phyloP scores from a whole-genome alignment of 30 jellyfish, hydroid and myxozoan genomes.

The Aurelia aurita region DNA sequence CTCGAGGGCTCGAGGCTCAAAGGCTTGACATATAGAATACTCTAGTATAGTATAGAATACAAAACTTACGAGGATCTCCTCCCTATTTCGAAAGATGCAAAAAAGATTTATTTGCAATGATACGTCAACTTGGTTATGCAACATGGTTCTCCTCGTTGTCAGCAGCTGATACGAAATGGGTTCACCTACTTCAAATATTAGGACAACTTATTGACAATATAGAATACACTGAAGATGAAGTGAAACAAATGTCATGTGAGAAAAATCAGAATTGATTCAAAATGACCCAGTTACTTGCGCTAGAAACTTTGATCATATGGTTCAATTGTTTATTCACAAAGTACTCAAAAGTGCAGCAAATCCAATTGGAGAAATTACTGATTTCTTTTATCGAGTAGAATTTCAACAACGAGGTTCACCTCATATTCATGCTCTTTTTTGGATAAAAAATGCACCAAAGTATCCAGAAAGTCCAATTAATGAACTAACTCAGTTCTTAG shows the following conservation, averaged over 20 bases:
- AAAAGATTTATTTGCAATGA: slow-evolving; percentile 42
- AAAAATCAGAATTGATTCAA: slow-evolving; percentile 11
- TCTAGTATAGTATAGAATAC: too few relatives aligned
- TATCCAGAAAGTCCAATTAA: slow-evolving; percentile 1
- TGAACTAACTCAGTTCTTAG: slow-evolving; percentile 9
- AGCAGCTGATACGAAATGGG: slow-evolving; percentile 59
- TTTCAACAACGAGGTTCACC: slow-evolving; percentile 51
- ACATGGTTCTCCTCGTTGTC: slow-evolving; percentile 49
- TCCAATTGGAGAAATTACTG: slow-evolving; percentile 24
- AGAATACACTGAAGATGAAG: not conserved
- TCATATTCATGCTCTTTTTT: slow-evolving; percentile 36
- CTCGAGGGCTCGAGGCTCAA: too few relatives aligned
- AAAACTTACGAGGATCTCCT: slow-evolving; percentile 51
- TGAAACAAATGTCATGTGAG: slow-evolving; percentile 26
- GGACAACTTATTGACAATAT: slow-evolving; percentile 1
- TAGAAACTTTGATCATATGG: slow-evolving; percentile 22
- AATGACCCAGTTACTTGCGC: slow-evolving; percentile 25
- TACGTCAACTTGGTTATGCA: slow-evolving; percentile 30
- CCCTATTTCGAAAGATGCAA: slow-evolving; percentile 34
- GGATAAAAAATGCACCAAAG: slow-evolving; percentile 35
- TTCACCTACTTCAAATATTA: not conserved
- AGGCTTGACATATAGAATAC: too few relatives aligned
- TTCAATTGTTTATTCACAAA: slow-evolving; percentile 3
- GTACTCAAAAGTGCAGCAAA: slow-evolving; percentile 9
- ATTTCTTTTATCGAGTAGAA: slow-evolving; percentile 26